phyloP scores from a whole-genome alignment of 2,113 vertebrate species.

The Sciurus niger region DNA sequence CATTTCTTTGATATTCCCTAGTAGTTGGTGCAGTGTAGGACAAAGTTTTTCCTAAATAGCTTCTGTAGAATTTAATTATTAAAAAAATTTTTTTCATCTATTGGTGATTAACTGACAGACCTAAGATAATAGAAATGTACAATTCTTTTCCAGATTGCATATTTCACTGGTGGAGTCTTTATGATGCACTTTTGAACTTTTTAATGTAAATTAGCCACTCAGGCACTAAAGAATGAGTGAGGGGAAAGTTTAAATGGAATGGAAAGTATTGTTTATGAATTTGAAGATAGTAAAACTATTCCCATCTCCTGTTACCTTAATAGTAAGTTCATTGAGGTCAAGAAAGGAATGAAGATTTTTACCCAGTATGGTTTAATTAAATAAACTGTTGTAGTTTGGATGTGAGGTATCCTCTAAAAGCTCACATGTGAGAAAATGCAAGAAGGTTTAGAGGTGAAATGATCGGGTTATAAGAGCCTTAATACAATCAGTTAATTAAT shows the following conservation, averaged over 20 bases:
- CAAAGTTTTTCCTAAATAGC: background rate
- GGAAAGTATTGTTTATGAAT: background rate
- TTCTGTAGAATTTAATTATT: background rate
- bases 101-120: background rate
- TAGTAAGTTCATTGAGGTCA: background rate
- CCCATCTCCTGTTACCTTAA: background rate
- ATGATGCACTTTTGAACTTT: background rate
- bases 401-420: too few relatives aligned
- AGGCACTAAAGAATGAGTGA: background rate
- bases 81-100: background rate
- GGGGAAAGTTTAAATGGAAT: background rate
- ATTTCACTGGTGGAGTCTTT: constrained; percentile 31
- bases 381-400: too few relatives aligned
- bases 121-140: background rate
- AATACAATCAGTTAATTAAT: too few relatives aligned
- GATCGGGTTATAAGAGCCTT: too few relatives aligned
- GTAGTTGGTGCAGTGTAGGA: background rate
- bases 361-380: background rate
- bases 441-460: too few relatives aligned
- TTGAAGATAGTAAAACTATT: background rate
- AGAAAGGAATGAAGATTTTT: background rate
- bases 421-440: too few relatives aligned
- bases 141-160: background rate
- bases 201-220: background rate
- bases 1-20: background rate